Base-by-base conservation (phyloP, 2,113 vertebrate genomes). In the Ictidomys tridecemlineatus region DNA sequence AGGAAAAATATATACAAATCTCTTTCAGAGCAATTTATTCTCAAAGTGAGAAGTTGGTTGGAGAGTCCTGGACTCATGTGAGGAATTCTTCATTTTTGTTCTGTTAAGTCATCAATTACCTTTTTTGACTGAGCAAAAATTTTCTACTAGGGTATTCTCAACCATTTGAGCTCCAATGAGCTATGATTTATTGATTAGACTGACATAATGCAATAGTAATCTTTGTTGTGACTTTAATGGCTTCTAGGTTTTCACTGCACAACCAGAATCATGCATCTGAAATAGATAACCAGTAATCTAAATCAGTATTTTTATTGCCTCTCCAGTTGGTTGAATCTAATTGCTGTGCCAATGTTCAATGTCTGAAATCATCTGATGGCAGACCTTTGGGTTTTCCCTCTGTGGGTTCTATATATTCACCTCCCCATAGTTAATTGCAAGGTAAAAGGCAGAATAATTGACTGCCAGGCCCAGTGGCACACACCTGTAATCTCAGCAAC, bases 261-360 rank as follows among this genome's bases (percentile, higher is more conserved):
- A 74, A 89, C 24, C 37, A 73, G 32, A 74, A 39, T 22, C 37
- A 12, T 56, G 56, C 2, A 34, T 53, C 30, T 88, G 70, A 95
- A 67, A n/a, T 45, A 61, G 67, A 3, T 72, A 85, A 74, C 16
- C 12, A 24, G 26, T 79, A 86, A 94, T 37, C n/a, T 30, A 78
- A 26, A 58, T 73, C 53, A 8, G 28, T 53, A 77, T 42, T 70
- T 80, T 92, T 72, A 92, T 61, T 42, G 18, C 14, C 72, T 93
- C 18, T 91, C 51, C 56, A 70, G 45, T 53, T 93, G 56, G 79
- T 14, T 93, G 78, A 77, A 85, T 83, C 95, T 95, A 80, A 88
- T 65, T 88, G 22, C 58, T 74, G 1, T 72, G 74, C 65, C 37
- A 80, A 3, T n/a, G 37, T 89, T 93, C 51, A 45, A 0, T 63